Evolutionary conservation across 2,113 vertebrate genomes (phyloP).

Genomic region (Centrocercus urophasianus): DNA sequence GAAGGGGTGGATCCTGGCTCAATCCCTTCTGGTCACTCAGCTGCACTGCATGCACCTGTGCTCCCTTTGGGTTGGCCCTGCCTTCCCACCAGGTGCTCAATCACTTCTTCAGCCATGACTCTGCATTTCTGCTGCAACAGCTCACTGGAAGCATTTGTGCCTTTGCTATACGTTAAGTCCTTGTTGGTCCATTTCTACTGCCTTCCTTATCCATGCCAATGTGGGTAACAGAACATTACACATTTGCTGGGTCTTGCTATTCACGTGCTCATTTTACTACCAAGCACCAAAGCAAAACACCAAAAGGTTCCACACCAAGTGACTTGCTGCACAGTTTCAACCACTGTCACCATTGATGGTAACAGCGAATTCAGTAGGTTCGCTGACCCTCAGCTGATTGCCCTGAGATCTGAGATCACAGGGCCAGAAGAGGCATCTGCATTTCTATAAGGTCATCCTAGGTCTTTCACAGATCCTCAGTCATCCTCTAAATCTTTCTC

Average conservation of each 20-base stretch:
- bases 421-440: not conserved
- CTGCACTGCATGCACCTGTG: too few species aligned
- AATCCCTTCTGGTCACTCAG: too few species aligned
- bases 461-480: not conserved
- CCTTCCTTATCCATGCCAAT: fast-evolving
- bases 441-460: not conserved
- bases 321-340: fast-evolving
- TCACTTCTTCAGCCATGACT: too few species aligned
- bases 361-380: not conserved
- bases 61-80: too few species aligned
- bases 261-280: not conserved
- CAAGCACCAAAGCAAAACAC: not conserved
- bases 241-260: fast-evolving
- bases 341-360: not conserved
- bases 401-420: not conserved
- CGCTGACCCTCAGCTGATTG: not conserved
- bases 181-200: not conserved
- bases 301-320: not conserved
- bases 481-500: not conserved
- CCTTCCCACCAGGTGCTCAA: too few species aligned
- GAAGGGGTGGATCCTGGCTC: too few species aligned
- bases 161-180: not conserved
- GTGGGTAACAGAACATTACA: too few species aligned
- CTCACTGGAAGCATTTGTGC: not conserved
- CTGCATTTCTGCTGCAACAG: too few species aligned